Conservation (phyloP, 2,113 vertebrate species). For the Vidua macroura region DNA sequence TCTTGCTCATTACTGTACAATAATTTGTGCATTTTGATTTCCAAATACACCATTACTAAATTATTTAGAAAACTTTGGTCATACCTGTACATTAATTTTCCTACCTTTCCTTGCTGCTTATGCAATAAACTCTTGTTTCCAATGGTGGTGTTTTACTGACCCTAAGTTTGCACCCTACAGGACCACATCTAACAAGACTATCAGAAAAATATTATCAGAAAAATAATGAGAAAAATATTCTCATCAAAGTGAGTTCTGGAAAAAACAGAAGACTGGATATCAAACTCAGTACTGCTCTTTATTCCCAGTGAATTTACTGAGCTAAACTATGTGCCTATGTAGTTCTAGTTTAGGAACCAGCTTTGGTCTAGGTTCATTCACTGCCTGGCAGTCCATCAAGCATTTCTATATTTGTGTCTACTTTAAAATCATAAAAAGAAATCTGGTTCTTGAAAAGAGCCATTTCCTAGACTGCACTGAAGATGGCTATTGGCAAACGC, state of each 20-base stretch:
- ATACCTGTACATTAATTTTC: background rate
- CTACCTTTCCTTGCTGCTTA: background rate
- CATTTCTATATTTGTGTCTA: background rate
- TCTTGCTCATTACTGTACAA: background rate
- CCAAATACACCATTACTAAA: background rate
- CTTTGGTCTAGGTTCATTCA: background rate
- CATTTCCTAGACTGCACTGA: background rate
- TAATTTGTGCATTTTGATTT: background rate
- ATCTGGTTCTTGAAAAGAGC: background rate
- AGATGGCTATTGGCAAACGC: background rate
- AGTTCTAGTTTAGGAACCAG: background rate
- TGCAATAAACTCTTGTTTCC: background rate
- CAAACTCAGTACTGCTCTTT: background rate
- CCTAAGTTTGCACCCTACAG: background rate
- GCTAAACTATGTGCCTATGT: background rate
- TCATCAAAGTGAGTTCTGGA: background rate
- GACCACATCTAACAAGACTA: background rate
- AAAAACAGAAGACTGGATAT: background rate
- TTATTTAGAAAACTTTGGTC: background rate
- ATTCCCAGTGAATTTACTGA: background rate
- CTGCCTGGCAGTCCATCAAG: background rate
- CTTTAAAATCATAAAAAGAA: background rate
- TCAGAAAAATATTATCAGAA: background rate
- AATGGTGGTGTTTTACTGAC: background rate
- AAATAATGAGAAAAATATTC: background rate